Evolutionary conservation across 2,888 invertebrate species (phyloP), one percentile per base, ranked within the genome.

Genomic region (Yponomeuta malinellus): DNA sequence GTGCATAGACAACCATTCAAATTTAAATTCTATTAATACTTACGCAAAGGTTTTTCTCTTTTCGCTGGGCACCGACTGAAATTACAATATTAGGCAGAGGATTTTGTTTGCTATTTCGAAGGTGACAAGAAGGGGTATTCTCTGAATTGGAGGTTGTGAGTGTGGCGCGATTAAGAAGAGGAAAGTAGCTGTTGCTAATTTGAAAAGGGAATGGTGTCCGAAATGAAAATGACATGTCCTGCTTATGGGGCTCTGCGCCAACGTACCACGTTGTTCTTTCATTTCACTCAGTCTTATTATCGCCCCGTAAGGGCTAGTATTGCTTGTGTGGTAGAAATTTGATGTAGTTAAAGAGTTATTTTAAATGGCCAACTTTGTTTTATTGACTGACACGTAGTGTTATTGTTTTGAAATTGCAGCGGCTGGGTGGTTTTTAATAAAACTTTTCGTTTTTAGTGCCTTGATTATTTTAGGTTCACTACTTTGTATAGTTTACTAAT

Each of bases 151-250:
- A 81, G 52, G 52, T 59, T 15, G 52, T 59, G 15, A 59, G 72
- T 73, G 82, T 80, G 78, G 78, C 75, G 76, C 80, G 78, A 83
- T 85, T 83, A 83, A 79, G 80, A 82, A 81, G 79, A 79, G 81
- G 81, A 82, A 85, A 85, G 82, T 86, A 86, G 85, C 87, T 86
- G 83, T 81, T 79, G 79, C 81, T 85, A 87, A 87, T 86, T 82
- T 81, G 76, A 76, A 59, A 78, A 81, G 84, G 71, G 71, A 72
- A 72, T n/a, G 67, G 67, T 67, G 43, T 67, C 67, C 37, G 43
- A 67, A 67, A 67, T 67, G 67, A 37, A 67, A 59, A 67, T 67
- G 37, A 67, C 37, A 43, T 67, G 67, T 67, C 67, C 67, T 10
- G 65, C 33, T 31, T 29, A 65, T 29, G 33, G 29, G 65, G 15